Percentiles rank a stretch among this genome's conserved stretches.
phyloP scores from a whole-genome alignment of 2,888 invertebrate species.

The Himalopsyche kuldschensis region DNA sequence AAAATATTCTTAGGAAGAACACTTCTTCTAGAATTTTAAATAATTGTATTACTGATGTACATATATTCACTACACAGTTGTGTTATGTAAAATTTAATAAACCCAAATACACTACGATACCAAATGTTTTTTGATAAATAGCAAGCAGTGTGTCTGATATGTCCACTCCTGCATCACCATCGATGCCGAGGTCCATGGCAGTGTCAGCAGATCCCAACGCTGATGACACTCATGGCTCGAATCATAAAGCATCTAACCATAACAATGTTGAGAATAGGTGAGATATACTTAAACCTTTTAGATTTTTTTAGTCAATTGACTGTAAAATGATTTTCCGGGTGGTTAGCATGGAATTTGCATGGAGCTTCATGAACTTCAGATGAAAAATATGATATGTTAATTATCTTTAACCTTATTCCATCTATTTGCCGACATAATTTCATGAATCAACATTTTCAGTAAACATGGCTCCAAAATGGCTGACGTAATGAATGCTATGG shows the following conservation, averaged over 20 bases:
- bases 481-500: slow-evolving; percentile 34
- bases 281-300: too few relatives aligned
- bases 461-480: slow-evolving; percentile 36
- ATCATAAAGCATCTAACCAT: slow-evolving; percentile 43
- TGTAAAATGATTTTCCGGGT: neutral
- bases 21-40: neutral
- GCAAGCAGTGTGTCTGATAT: slow-evolving; percentile 79
- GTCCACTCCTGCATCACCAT: slow-evolving; percentile 67
- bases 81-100: neutral
- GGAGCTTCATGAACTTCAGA: too few relatives aligned
- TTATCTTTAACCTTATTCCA: neutral
- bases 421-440: neutral
- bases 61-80: neutral
- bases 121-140: slow-evolving; percentile 44
- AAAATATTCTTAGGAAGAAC: too few relatives aligned
- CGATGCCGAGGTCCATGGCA: slow-evolving; percentile 54
- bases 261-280: slow-evolving; percentile 34
- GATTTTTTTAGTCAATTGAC: too few relatives aligned
- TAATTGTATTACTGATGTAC: neutral
- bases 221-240: slow-evolving; percentile 41
- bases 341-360: too few relatives aligned
- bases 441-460: slow-evolving; percentile 9
- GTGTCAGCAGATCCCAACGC: slow-evolving; percentile 57
- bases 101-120: neutral
- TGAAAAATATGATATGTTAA: neutral